Evolutionary conservation across 2,797 vertebrate genomes (phyloP).

Genomic region (Thamnophis elegans): DNA sequence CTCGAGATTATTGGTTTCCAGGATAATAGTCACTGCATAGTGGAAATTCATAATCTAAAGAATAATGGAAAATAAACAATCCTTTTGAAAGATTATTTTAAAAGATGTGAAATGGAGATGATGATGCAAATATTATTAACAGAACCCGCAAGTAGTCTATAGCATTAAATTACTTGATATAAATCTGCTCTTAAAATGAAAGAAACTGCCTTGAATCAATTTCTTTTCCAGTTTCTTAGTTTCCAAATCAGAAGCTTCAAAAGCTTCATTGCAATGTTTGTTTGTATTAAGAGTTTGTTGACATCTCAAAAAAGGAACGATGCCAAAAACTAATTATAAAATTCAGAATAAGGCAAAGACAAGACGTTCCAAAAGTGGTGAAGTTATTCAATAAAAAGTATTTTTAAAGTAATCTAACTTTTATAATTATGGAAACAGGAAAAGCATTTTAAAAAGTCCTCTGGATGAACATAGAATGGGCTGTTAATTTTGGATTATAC

Average conservation of each 20-base stretch:
- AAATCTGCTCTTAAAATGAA: conserved; percentile 31
- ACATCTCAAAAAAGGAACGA: conserved; percentile 36
- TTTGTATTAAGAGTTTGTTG: conserved; percentile 39
- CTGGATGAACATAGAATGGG: neutral
- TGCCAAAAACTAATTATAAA: conserved; percentile 30
- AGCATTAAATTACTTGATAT: conserved; percentile 29
- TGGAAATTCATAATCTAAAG: fast-evolving
- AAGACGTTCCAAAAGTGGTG: conserved; percentile 34
- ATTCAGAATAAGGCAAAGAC: conserved; percentile 37
- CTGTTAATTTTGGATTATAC: neutral
- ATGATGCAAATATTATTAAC: conserved; percentile 2
- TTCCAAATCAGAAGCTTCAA: conserved; percentile 45
- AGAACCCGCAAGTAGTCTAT: conserved; percentile 37
- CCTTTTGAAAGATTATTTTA: conserved; percentile 4
- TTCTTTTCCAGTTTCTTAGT: neutral
- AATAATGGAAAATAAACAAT: neutral
- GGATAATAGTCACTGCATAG: neutral
- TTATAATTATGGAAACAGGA: conserved; percentile 56
- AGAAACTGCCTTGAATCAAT: conserved; percentile 11
- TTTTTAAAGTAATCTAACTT: neutral
- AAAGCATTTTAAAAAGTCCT: neutral
- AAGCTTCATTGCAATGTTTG: conserved; percentile 36
- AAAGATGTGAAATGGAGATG: neutral
- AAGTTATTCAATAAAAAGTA: neutral
- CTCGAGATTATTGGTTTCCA: conserved; percentile 27